Percentiles rank a stretch among this genome's conserved stretches.
Evolutionary conservation across 2,888 invertebrate species (phyloP).

Genomic region (Euplagia quadripunctaria): DNA sequence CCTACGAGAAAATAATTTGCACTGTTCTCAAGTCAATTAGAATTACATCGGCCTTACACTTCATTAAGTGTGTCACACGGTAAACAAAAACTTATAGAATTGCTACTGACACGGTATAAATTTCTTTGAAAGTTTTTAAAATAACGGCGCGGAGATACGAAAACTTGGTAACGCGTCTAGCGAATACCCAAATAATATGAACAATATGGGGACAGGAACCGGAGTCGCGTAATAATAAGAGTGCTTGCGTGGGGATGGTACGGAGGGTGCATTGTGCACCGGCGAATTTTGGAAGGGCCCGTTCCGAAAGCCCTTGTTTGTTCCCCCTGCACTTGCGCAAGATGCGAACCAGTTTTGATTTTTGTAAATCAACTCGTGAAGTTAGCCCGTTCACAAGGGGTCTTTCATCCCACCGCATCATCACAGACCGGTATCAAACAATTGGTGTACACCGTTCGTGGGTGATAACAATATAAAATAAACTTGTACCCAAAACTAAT

Average conservation of each 20-base stretch:
- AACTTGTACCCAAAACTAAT: conserved; percentile 36
- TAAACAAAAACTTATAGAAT: conserved; percentile 11
- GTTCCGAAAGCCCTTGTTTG: conserved; percentile 81
- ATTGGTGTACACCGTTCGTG: conserved; percentile 44
- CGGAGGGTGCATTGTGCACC: conserved; percentile 87
- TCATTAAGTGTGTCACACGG: background rate
- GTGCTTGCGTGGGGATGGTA: conserved; percentile 86
- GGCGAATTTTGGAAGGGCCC: conserved; percentile 86
- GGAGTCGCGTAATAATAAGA: conserved; percentile 86
- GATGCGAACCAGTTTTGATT: conserved; percentile 87
- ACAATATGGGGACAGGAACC: conserved; percentile 86
- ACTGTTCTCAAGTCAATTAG: conserved; percentile 54
- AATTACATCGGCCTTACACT: background rate
- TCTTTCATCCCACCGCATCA: conserved; percentile 66
- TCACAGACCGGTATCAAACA: conserved; percentile 60
- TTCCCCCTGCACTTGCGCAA: conserved; percentile 85
- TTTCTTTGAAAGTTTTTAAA: conserved; percentile 48
- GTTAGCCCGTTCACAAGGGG: conserved; percentile 72
- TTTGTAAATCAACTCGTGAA: conserved; percentile 77
- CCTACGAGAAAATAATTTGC: conserved; percentile 72
- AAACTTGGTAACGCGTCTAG: conserved; percentile 77
- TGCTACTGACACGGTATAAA: conserved; percentile 12
- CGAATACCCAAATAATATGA: conserved; percentile 84
- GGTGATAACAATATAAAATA: conserved; percentile 40
- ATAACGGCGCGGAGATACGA: conserved; percentile 61